A percentile compares a stretch with the other conserved stretches of the same genome.
Evolutionary conservation across 2,888 invertebrate species (phyloP).

Genomic region (Drosophila histrio): DNA sequence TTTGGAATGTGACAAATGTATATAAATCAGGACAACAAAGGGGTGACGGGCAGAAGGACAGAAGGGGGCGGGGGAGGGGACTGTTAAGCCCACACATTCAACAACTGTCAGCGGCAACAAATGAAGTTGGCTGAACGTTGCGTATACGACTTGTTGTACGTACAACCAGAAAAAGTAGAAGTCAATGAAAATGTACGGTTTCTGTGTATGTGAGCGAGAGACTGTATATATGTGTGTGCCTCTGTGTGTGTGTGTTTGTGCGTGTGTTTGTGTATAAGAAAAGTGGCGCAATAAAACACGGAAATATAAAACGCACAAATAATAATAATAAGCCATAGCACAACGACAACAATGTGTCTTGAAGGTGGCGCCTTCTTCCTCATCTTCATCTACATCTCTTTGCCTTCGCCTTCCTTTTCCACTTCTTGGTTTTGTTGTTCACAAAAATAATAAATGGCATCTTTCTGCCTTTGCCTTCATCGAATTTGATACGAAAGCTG

Average conservation of each 20-base stretch:
- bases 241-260: slow-evolving; percentile 5
- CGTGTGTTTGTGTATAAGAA: slow-evolving; percentile 44
- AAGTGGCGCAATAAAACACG: slow-evolving; percentile 72
- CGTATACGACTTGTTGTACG: slow-evolving; percentile 63
- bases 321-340: slow-evolving; percentile 72
- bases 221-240: too few species aligned
- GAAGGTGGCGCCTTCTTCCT: slow-evolving; percentile 26
- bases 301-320: slow-evolving; percentile 78
- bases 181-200: slow-evolving; percentile 55
- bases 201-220: background rate
- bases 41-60: slow-evolving; percentile 12
- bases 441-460: slow-evolving; percentile 77
- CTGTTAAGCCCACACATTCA: slow-evolving; percentile 53
- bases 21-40: slow-evolving; percentile 62
- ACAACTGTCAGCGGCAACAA: slow-evolving; percentile 70
- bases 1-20: slow-evolving; percentile 45
- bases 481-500: slow-evolving; percentile 67
- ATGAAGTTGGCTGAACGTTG: slow-evolving; percentile 65
- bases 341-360: slow-evolving; percentile 51
- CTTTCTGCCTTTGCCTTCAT: slow-evolving; percentile 54
- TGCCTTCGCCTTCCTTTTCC: background rate
- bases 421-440: slow-evolving; percentile 33
- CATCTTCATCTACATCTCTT: background rate
- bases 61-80: slow-evolving; percentile 2
- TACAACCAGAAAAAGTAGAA: slow-evolving; percentile 20